Conservation (phyloP, 2,797 vertebrate genomes). For the Oceanodroma leucorhoa region DNA sequence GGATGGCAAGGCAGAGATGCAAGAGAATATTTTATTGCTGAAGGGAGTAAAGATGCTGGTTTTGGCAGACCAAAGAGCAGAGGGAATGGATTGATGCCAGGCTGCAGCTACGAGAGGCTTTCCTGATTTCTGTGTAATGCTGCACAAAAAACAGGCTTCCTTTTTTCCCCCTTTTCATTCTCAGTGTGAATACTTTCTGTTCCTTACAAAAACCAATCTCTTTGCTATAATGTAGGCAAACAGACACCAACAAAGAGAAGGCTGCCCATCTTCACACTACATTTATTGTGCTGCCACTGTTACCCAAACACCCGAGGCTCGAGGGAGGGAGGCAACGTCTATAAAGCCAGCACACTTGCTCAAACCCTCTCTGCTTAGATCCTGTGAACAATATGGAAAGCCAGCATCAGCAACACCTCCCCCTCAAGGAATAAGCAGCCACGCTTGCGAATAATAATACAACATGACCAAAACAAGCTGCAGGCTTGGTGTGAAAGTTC, state of each 20-base stretch:
- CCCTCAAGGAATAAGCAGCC: neutral
- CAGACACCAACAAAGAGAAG: neutral
- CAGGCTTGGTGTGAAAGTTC: neutral
- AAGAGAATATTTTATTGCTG: neutral
- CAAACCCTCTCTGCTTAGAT: neutral
- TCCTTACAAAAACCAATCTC: neutral
- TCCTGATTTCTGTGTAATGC: neutral
- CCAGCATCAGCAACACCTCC: neutral
- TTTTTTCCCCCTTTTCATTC: neutral
- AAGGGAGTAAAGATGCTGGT: neutral
- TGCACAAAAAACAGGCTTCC: neutral
- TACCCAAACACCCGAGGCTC: neutral
- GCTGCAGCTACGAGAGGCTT: conserved; percentile 9
- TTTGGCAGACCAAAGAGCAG: neutral
- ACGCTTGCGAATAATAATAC: neutral
- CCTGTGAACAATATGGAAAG: neutral
- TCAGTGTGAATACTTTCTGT: accelerated
- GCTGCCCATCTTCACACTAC: neutral
- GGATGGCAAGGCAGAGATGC: neutral
- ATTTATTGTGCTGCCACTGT: neutral
- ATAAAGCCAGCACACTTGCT: neutral
- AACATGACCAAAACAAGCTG: neutral
- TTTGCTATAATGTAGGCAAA: accelerated
- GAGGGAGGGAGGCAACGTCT: neutral
- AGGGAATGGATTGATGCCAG: neutral